A percentile compares a stretch with the other conserved stretches of the same genome.
Conservation (phyloP, 2,113 vertebrate genomes). For the Oxygymnocypris stewartii region DNA sequence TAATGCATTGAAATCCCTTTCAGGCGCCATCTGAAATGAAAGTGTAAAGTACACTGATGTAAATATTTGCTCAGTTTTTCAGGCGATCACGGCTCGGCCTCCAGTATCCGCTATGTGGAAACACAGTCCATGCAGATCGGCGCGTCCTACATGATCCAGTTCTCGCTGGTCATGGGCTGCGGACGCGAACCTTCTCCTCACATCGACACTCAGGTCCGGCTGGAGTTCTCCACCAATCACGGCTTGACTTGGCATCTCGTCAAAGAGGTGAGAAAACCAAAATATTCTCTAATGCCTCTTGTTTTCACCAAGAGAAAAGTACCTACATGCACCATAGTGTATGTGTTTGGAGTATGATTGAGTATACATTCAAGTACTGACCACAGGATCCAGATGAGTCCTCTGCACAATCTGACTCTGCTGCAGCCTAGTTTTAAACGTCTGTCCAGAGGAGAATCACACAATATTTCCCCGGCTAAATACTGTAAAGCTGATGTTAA, state of each 20-base stretch:
- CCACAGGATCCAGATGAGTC: too few relatives aligned
- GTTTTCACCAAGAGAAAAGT: not conserved
- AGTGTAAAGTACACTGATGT: not conserved
- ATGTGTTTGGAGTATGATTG: not conserved
- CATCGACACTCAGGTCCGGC: constrained; percentile 95
- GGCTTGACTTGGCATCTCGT: constrained; percentile 98
- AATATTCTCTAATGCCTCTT: not conserved
- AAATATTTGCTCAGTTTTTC: constrained; percentile 69
- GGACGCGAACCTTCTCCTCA: constrained; percentile 86
- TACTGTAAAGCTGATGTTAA: too few relatives aligned
- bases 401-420: too few relatives aligned
- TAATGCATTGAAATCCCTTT: not conserved
- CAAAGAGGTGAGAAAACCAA: constrained; percentile 83
- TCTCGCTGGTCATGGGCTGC: constrained; percentile 96
- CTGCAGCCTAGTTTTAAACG: too few relatives aligned
- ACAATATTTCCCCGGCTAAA: too few relatives aligned
- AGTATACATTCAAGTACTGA: not conserved
- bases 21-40: too few relatives aligned
- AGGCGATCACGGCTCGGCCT: constrained; percentile 86
- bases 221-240: constrained; percentile 98
- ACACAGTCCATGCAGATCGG: constrained; percentile 99
- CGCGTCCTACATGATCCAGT: constrained; percentile 95
- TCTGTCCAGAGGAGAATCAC: too few relatives aligned
- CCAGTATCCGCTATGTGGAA: constrained; percentile 96
- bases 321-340: not conserved